Percentiles rank a stretch among this genome's conserved stretches.
Conservation (phyloP, 1,140 invertebrate species). For the Glossosoma conforme region DNA sequence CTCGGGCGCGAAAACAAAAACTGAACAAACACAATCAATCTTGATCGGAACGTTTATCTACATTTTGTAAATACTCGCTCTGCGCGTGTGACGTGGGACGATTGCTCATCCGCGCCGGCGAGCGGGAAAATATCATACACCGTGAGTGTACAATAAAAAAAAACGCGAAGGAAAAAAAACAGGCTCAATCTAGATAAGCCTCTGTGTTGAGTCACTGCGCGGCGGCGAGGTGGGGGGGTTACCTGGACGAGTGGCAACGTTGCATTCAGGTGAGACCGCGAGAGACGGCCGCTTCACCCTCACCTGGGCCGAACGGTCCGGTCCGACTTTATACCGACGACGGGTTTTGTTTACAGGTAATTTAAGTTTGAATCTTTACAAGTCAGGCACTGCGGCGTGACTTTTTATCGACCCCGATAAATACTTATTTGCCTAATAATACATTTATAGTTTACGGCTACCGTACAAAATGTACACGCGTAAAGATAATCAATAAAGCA, state of each 20-base stretch:
- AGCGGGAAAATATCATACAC: no score
- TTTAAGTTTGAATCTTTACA: no score
- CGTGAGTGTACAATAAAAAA: conserved; percentile 14
- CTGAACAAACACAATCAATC: conserved; percentile 18
- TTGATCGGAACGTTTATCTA: conserved; percentile 15
- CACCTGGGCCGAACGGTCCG: no score
- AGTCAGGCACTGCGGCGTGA: no score
- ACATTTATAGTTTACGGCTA: no score
- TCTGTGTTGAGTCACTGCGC: conserved; percentile 13
- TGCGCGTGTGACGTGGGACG: conserved; percentile 15
- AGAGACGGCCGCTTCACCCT: background rate
- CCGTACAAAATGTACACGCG: no score
- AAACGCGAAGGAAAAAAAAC: conserved; percentile 15
- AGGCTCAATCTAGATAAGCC: conserved; percentile 17
- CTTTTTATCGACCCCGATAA: no score
- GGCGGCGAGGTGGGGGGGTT: background rate
- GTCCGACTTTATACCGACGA: no score
- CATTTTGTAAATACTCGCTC: conserved; percentile 8
- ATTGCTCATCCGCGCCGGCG: conserved; percentile 17
- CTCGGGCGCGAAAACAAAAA: conserved; percentile 15
- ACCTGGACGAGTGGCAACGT: background rate
- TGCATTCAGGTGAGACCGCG: conserved; percentile 4
- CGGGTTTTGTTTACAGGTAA: no score
- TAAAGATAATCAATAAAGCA: no score
- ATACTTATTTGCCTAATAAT: no score